phyloP scores from a whole-genome alignment of 2,113 vertebrate species.

The Tylochromis polylepis region DNA sequence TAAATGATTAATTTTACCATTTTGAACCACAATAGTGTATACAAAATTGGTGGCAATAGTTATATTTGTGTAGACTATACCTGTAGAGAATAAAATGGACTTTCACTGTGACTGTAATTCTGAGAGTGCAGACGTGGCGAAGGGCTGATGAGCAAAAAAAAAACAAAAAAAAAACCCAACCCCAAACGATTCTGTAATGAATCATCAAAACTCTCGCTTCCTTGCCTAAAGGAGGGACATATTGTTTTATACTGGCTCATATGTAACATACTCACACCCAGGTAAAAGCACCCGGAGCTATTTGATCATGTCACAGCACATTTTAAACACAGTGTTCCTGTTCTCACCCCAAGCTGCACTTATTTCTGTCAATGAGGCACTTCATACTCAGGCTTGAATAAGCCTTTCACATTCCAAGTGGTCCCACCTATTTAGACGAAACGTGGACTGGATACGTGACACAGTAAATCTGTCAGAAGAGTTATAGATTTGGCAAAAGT shows the following conservation, averaged over 20 bases:
- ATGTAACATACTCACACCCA: neutral
- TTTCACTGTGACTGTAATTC: neutral
- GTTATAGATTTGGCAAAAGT: neutral
- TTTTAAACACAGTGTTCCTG: neutral
- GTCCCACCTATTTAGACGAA: neutral
- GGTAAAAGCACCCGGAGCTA: neutral
- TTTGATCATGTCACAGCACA: neutral
- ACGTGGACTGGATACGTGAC: neutral
- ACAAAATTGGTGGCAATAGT: neutral
- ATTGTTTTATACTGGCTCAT: neutral
- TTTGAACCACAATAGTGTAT: neutral
- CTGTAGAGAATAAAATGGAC: neutral
- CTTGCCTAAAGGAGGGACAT: neutral
- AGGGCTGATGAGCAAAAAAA: neutral
- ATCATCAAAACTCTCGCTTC: neutral
- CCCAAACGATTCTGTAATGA: neutral
- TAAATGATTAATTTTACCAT: too few species aligned
- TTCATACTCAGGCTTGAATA: neutral
- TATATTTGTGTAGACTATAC: neutral
- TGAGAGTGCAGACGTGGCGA: neutral
- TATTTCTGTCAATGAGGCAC: neutral
- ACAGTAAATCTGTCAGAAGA: neutral
- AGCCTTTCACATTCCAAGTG: neutral
- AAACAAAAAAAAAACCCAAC: too few species aligned
- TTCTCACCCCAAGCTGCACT: neutral